These are phyloP conservation scores for Pimpla rufipes DNA, from an alignment of 2,888 invertebrate genomes.

Conservation along the genomic window DNA sequence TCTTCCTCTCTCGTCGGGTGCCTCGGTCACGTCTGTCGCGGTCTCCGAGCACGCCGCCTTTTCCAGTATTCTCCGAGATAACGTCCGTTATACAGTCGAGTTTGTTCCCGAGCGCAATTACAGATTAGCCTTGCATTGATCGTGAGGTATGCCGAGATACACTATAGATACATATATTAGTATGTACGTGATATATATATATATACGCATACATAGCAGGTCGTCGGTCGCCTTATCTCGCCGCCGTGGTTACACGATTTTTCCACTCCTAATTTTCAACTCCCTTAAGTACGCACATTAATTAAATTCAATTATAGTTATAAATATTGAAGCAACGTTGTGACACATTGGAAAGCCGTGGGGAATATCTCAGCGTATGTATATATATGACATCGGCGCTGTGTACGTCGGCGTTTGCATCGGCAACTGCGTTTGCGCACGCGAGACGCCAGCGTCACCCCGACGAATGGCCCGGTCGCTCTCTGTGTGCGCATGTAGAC, in stretches of 20 bases:
- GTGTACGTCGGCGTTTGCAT: neutral
- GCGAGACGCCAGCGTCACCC: slow-evolving; percentile 19
- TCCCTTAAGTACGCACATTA: neutral
- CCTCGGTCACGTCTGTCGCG: neutral
- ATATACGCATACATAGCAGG: neutral
- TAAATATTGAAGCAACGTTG: slow-evolving; percentile 18
- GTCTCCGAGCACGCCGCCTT: slow-evolving; percentile 42
- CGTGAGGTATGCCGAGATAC: neutral
- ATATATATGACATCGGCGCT: too few relatives aligned
- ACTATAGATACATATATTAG: neutral
- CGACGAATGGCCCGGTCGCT: slow-evolving; percentile 4
- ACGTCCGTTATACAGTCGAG: slow-evolving; percentile 43
- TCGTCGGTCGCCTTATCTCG: slow-evolving; percentile 4
- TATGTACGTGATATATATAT: neutral
- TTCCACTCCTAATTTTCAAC: slow-evolving; percentile 5
- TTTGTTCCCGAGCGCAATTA: slow-evolving; percentile 57
- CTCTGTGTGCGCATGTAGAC: neutral
- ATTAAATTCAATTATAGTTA: slow-evolving; percentile 31
- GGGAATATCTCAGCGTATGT: neutral
- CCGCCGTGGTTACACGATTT: neutral
- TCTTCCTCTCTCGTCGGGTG: too few relatives aligned
- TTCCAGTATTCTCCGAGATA: slow-evolving; percentile 56
- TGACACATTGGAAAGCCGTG: neutral
- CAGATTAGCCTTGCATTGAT: slow-evolving; percentile 49
- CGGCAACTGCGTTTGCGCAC: slow-evolving; percentile 7